Conservation (phyloP, 2,888 invertebrate species). For the Drosophila neutralis region DNA sequence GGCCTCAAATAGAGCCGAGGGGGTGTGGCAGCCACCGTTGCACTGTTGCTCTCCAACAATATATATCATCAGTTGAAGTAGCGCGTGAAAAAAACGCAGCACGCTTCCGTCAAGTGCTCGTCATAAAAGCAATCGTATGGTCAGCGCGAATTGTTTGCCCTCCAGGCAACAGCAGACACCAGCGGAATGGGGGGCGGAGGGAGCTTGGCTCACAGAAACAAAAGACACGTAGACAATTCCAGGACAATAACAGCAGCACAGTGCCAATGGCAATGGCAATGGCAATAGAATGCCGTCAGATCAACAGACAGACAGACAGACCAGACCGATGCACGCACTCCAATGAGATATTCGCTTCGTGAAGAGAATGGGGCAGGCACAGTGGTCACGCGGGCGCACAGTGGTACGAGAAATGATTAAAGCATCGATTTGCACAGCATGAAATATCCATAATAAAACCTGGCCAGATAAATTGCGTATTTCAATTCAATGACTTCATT, state of each 20-base stretch:
- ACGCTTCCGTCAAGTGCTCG: slow-evolving; percentile 60
- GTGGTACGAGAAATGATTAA: slow-evolving; percentile 13
- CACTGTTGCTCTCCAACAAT: slow-evolving; percentile 6
- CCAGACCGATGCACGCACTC: slow-evolving; percentile 34
- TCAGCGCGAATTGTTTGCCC: slow-evolving; percentile 54
- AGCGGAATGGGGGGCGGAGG: background rate
- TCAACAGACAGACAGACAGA: slow-evolving; percentile 35
- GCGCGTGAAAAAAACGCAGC: slow-evolving; percentile 36
- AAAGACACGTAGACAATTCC: slow-evolving; percentile 72
- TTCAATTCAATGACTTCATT: background rate
- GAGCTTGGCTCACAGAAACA: slow-evolving; percentile 47
- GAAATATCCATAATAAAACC: background rate
- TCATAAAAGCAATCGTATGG: slow-evolving; percentile 59
- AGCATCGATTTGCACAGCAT: background rate
- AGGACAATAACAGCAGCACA: slow-evolving; percentile 18
- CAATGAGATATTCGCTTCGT: slow-evolving; percentile 62
- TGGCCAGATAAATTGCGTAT: background rate
- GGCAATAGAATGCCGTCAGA: slow-evolving; percentile 37
- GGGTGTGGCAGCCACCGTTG: slow-evolving; percentile 49
- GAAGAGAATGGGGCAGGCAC: slow-evolving; percentile 27
- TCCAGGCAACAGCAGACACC: slow-evolving; percentile 19
- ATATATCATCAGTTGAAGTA: slow-evolving; percentile 58
- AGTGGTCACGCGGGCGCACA: slow-evolving; percentile 21
- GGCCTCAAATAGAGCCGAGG: slow-evolving; percentile 66
- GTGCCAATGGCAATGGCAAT: slow-evolving; percentile 15